Evolutionary conservation across 1,140 invertebrate species (phyloP).

Genomic region (Papilio polyxenes): DNA sequence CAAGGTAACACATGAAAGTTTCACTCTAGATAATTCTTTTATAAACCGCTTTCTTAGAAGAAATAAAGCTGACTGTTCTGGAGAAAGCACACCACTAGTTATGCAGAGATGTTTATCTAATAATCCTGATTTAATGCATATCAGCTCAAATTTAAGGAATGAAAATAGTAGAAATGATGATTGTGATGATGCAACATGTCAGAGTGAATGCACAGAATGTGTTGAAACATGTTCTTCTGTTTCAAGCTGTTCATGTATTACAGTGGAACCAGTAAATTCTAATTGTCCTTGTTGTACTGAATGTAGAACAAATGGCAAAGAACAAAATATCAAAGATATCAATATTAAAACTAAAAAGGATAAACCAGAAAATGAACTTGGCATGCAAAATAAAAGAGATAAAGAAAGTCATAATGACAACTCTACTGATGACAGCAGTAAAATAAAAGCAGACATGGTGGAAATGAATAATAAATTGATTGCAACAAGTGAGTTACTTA

Average conservation of each 20-base stretch:
- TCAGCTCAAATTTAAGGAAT: constrained; percentile 49
- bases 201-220: constrained; percentile 70
- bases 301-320: constrained; percentile 35
- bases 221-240: constrained; percentile 62
- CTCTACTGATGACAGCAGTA: constrained; percentile 68
- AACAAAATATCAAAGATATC: constrained; percentile 40
- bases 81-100: constrained; percentile 71
- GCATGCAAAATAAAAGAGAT: constrained; percentile 42
- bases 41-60: constrained; percentile 80
- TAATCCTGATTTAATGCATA: constrained; percentile 66
- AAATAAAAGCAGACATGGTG: constrained; percentile 63
- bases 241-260: constrained; percentile 69
- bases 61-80: constrained; percentile 70
- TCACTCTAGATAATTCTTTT: constrained; percentile 86
- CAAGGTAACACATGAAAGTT: constrained; percentile 85
- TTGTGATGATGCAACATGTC: constrained; percentile 63
- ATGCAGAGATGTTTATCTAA: constrained; percentile 67
- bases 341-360: constrained; percentile 42
- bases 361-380: constrained; percentile 42
- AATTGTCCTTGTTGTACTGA: constrained; percentile 37
- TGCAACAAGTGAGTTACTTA: constrained; percentile 83
- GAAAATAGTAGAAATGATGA: constrained; percentile 49
- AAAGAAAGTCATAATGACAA: constrained; percentile 55
- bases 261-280: constrained; percentile 48
- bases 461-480: constrained; percentile 79